A percentile compares a stretch with the other conserved stretches of the same genome.
phyloP scores from a whole-genome alignment of 2,797 vertebrate species.

The Rhinatrema bivittatum region DNA sequence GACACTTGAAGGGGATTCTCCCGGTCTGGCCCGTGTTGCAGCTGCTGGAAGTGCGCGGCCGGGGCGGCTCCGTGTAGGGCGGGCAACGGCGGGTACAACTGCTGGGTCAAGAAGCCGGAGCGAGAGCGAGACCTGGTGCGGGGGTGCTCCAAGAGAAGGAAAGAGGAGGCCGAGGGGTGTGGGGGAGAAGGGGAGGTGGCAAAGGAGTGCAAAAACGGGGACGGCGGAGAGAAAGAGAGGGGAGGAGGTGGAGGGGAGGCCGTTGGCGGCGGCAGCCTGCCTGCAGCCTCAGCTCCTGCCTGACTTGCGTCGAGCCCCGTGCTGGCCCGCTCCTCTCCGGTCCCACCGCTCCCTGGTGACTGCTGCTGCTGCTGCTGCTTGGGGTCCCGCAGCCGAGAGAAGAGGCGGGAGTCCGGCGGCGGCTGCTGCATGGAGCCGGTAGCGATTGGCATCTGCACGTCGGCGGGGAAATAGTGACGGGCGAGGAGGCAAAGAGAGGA shows the following conservation, averaged over 20 bases:
- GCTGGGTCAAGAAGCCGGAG: slow-evolving; percentile 16
- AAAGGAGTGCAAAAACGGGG: neutral
- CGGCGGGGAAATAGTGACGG: neutral
- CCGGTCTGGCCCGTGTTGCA: too few relatives aligned
- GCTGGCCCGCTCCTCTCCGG: slow-evolving; percentile 1
- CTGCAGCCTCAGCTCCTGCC: slow-evolving; percentile 11
- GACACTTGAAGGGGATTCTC: too few relatives aligned
- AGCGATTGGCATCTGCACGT: slow-evolving; percentile 9
- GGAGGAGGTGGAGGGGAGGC: neutral
- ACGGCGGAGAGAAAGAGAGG: slow-evolving; percentile 2
- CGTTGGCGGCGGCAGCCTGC: neutral
- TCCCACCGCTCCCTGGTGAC: slow-evolving; percentile 2
- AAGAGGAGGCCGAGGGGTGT: neutral
- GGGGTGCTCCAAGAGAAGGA: slow-evolving; percentile 8
- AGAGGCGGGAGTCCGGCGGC: slow-evolving; percentile 1
- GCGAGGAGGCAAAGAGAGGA: too few relatives aligned
- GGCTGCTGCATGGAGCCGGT: slow-evolving; percentile 8
- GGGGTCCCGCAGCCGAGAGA: slow-evolving; percentile 3
- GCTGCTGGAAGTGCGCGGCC: neutral
- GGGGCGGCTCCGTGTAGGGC: slow-evolving; percentile 3
- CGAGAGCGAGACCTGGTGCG: slow-evolving; percentile 19
- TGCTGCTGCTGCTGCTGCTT: too few relatives aligned
- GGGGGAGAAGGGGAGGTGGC: neutral
- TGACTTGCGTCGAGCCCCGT: slow-evolving; percentile 10
- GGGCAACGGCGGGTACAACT: too few relatives aligned